Base-by-base conservation (phyloP, 2,888 invertebrate genomes). In the Hyposoter didymator region DNA sequence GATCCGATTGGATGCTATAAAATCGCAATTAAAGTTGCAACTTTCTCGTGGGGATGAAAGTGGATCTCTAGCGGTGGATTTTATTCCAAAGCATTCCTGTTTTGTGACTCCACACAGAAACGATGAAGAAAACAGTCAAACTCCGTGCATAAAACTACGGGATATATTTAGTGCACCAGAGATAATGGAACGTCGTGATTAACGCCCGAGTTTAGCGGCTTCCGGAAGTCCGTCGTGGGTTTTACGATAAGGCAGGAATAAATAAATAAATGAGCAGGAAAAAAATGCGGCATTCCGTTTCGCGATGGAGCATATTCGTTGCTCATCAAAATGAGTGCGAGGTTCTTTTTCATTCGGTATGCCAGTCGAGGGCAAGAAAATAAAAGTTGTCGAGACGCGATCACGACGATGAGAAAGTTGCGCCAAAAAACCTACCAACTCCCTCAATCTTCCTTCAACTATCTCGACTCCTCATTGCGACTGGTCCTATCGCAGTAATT, bases 401-500 rank as follows among this genome's bases (percentile, higher is more conserved):
- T 73, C 39, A 70, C 22, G 72, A 67, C 17, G 64, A 39, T 55
- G 47, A 45, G 39, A 28, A 66, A 69, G 59, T 78, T 66, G 55
- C 70, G 49, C 69, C 78, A 19, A 64, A 32, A 39, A 79, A 22
- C 43, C 75, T 39, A 75, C 75, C 62, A 75, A 82, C 17, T 66
- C 64, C 66, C 59, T 79, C 78, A 79, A 79, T 81, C 84, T 73
- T 59, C 66, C 64, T 12, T 28, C 22, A 62, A 72, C 47, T 69
- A 70, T 47, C 72, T 73, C 70, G 43, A 69, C 81, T 52, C 49
- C 49, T 69, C 74, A 73, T 74, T 62, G 32, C 78, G 73, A 69
- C 78, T 52, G 78, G 69, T 82, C 75, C 47, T 85, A 75, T 82
- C 75, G 64, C 35, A 47, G 72, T 79, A 79, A 82, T 79, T 85